Base-by-base conservation (phyloP, 2,113 vertebrate species). In the Ageneiosus marmoratus region DNA sequence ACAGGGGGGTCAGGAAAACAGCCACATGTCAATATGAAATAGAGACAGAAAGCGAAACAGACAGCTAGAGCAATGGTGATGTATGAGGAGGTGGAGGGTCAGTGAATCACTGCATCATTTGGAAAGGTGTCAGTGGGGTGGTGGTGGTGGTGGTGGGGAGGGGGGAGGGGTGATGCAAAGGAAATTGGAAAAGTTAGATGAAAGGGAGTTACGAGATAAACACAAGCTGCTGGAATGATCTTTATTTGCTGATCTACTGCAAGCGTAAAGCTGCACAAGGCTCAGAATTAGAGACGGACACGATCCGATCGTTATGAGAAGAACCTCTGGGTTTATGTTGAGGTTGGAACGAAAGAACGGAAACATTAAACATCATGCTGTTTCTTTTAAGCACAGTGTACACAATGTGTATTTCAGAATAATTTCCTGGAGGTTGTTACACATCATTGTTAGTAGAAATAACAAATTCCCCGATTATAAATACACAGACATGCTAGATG, bases 21-120 rank as follows among this genome's bases (percentile, higher is more conserved):
- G 81, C 86, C 85, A 77, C 79, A 86, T 83, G 88, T 89, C 88
- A 86, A 86, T 87, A 86, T 76, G 83, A 87, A 84, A 86, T 80
- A 84, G 85, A 85, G 87, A 82, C 77, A 83, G 77, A 75, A 79
- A 84, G 56, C 44, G 86, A 79, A 80, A 75, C 37, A 75, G 79
- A 87, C 83, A 80, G 87, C 48, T n/a, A 41, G 69, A 69, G 85
- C 22, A 48, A 62, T 24, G 67, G 63, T 88, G 85, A 87, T 88
- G 75, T 81, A 87, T 85, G 88, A 83, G 77, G 77, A 53, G 65
- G 83, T 81, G 74, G 77, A 41, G 62, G 80, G 50, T 77, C 80
- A 86, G 76, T 74, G 80, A 82, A 56, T 83, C 80, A 60, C 73
- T 69, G 55, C 73, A 85, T 79, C 84, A 37, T 48, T 70, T 63